Conservation (phyloP, 2,888 invertebrate species). For the Habrosyne pyritoides region DNA sequence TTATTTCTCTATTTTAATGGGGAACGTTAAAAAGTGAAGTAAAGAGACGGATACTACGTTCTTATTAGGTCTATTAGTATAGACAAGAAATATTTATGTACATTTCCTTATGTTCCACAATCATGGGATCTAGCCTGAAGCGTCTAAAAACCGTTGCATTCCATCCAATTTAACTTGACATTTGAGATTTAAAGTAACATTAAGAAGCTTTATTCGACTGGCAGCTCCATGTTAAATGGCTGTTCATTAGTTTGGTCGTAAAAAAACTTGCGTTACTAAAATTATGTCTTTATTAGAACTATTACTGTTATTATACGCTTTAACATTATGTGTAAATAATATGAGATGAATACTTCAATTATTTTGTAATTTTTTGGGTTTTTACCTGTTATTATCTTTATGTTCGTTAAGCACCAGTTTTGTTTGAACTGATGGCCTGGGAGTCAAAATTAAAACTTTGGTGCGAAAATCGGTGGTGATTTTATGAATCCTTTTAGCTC, state of each 20-base stretch:
- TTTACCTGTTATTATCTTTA: conserved; percentile 4
- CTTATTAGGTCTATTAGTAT: background rate
- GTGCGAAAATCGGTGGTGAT: background rate
- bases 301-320: conserved; percentile 62
- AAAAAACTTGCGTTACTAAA: conserved; percentile 53
- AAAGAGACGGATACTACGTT: background rate
- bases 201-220: conserved; percentile 8
- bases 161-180: conserved; percentile 44
- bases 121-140: conserved; percentile 67
- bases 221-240: conserved; percentile 43
- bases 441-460: background rate
- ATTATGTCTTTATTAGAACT: conserved; percentile 70
- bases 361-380: conserved; percentile 8
- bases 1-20: background rate
- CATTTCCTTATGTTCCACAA: conserved; percentile 50
- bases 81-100: conserved; percentile 28
- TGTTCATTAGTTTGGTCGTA: conserved; percentile 36
- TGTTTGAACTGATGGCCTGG: background rate
- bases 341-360: conserved; percentile 10
- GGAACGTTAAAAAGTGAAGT: too few species aligned
- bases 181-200: conserved; percentile 14
- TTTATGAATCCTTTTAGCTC: background rate
- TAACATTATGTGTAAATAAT: conserved; percentile 39
- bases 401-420: background rate
- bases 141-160: conserved; percentile 47